Conservation (phyloP, 2,797 vertebrate genomes). For the Tenualosa thibaudeaui region DNA sequence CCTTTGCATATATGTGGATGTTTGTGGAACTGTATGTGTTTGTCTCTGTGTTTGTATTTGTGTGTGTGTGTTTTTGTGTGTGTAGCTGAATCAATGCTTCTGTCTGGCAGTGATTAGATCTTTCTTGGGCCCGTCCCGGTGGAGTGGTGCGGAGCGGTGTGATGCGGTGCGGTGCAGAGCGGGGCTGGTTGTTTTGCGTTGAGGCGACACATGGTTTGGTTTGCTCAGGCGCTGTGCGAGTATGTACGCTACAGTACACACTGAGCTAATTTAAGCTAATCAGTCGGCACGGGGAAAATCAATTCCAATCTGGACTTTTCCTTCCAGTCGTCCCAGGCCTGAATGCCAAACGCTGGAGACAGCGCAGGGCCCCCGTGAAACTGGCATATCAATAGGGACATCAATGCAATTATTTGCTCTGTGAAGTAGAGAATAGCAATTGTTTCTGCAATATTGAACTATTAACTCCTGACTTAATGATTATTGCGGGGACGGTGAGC, state of each 20-base stretch:
- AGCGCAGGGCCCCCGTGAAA: slow-evolving; percentile 34
- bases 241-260: slow-evolving; percentile 27
- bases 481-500: slow-evolving; percentile 49
- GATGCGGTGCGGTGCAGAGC: too few species aligned
- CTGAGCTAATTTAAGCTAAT: slow-evolving; percentile 51
- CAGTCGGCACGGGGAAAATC: slow-evolving; percentile 26
- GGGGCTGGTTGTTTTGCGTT: neutral
- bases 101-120: slow-evolving; percentile 66
- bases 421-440: slow-evolving; percentile 56
- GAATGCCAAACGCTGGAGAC: slow-evolving; percentile 9
- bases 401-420: slow-evolving; percentile 57
- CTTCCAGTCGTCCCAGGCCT: slow-evolving; percentile 7
- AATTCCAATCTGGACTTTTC: slow-evolving; percentile 47
- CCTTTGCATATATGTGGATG: neutral
- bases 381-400: slow-evolving; percentile 48
- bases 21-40: neutral
- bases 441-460: slow-evolving; percentile 57
- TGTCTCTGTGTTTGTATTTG: slow-evolving; percentile 11
- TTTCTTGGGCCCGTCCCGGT: neutral
- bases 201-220: neutral
- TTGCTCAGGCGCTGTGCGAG: slow-evolving; percentile 29
- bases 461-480: slow-evolving; percentile 51
- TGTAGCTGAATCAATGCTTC: slow-evolving; percentile 74
- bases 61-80: slow-evolving; percentile 30
- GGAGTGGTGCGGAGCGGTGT: neutral